phyloP scores from a whole-genome alignment of 2,797 vertebrate species.

The Crypturellus tataupa region DNA sequence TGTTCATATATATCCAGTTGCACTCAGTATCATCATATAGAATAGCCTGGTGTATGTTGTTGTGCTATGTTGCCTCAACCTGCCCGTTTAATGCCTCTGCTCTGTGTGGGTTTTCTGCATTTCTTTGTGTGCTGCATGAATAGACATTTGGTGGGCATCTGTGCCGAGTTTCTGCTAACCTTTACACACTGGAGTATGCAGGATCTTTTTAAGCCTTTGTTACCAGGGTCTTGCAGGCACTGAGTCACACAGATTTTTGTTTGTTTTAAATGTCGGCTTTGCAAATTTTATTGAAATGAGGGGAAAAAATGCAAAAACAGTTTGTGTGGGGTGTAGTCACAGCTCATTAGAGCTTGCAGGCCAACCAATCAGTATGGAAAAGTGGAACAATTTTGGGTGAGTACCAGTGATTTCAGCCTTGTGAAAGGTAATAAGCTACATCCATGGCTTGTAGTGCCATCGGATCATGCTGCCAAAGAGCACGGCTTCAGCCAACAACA shows the following conservation, averaged over 20 bases:
- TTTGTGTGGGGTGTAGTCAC: not conserved
- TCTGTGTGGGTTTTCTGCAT: not conserved
- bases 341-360: not conserved
- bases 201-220: not conserved
- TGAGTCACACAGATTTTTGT: not conserved
- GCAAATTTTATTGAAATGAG: not conserved
- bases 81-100: not conserved
- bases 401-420: not conserved
- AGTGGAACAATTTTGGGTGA: not conserved
- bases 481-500: not conserved
- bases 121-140: not conserved
- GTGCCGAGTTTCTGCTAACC: not conserved
- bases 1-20: not conserved
- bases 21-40: not conserved
- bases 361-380: not conserved
- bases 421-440: not conserved
- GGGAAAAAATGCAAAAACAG: not conserved
- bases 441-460: not conserved
- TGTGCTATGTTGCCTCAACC: not conserved
- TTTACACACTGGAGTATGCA: not conserved
- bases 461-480: conserved; percentile 5
- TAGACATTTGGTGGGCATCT: not conserved
- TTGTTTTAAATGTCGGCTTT: not conserved
- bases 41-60: not conserved
- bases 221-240: not conserved